Evolutionary conservation across 1,140 invertebrate species (phyloP).

Genomic region (Hyles euphorbiae): DNA sequence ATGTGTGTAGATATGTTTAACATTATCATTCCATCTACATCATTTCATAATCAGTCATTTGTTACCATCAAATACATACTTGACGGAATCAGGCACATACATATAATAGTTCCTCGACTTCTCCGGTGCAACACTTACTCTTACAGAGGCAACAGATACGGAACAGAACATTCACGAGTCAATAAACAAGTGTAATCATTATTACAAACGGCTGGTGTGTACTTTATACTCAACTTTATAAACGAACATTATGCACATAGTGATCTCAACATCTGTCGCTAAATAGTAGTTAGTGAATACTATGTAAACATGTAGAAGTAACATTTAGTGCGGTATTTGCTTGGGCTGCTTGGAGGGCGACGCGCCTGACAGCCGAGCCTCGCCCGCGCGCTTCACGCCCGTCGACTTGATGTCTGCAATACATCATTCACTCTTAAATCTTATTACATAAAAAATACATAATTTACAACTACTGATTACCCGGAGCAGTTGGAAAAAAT

Average conservation of each 20-base stretch:
- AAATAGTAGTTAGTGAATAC: constrained; percentile 1
- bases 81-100: constrained; percentile 3
- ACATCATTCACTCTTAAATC: not conserved
- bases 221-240: constrained; percentile 1
- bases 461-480: not conserved
- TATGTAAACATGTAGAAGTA: not conserved
- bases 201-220: not conserved
- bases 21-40: constrained; percentile 24
- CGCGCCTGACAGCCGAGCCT: constrained; percentile 60
- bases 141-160: too few species aligned
- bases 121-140: not conserved
- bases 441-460: not conserved
- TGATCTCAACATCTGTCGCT: not conserved
- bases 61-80: constrained; percentile 23
- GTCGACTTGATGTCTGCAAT: constrained; percentile 71
- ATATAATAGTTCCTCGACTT: constrained; percentile 1
- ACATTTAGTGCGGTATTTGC: constrained; percentile 60
- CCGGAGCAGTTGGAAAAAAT: not conserved
- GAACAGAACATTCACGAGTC: constrained; percentile 1
- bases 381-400: constrained; percentile 65
- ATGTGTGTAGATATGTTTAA: constrained; percentile 18
- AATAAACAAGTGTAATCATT: not conserved
- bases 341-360: constrained; percentile 73
- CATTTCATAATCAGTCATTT: constrained; percentile 35
- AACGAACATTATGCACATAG: not conserved